These are phyloP conservation scores for Morinoia aosen DNA, from an alignment of 2,888 invertebrate genomes.

Conservation along the genomic window DNA sequence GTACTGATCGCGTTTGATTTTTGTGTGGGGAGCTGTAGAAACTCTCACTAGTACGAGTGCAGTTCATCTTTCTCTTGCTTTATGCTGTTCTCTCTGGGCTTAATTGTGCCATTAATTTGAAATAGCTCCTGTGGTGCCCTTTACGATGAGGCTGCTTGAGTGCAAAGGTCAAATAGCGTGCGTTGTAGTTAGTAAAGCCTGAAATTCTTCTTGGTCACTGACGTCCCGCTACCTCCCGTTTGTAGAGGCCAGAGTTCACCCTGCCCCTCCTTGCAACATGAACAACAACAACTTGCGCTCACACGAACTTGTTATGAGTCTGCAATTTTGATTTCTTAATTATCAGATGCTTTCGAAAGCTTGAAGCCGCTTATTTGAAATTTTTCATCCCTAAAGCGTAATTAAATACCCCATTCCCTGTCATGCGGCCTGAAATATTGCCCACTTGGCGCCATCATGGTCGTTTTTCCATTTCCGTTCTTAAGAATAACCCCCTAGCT, in stretches of 20 bases:
- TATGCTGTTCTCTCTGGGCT: not conserved
- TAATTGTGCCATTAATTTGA: constrained; percentile 13
- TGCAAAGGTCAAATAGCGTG: constrained; percentile 26
- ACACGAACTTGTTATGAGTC: not conserved
- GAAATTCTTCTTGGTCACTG: constrained; percentile 31
- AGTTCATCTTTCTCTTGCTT: not conserved
- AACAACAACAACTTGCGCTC: not conserved
- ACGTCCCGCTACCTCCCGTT: not conserved
- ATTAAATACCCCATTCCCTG: not conserved
- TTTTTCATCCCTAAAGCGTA: not conserved
- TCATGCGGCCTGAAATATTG: not conserved
- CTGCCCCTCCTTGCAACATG: not conserved
- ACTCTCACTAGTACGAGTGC: not conserved
- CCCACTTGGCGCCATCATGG: not conserved
- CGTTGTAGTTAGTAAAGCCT: constrained; percentile 18
- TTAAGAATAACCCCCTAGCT: constrained; percentile 1
- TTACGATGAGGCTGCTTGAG: constrained; percentile 2
- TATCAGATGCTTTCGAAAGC: constrained; percentile 12
- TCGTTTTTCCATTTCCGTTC: constrained; percentile 8
- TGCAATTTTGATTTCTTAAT: constrained; percentile 10
- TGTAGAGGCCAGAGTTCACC: constrained; percentile 18
- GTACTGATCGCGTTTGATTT: not conserved
- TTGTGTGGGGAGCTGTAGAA: not conserved
- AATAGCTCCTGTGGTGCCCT: not conserved
- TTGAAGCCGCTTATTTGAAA: not conserved